Evolutionary conservation across 2,888 invertebrate genomes (phyloP), one percentile per base, ranked within the genome.

Genomic region (Polietes domitor): DNA sequence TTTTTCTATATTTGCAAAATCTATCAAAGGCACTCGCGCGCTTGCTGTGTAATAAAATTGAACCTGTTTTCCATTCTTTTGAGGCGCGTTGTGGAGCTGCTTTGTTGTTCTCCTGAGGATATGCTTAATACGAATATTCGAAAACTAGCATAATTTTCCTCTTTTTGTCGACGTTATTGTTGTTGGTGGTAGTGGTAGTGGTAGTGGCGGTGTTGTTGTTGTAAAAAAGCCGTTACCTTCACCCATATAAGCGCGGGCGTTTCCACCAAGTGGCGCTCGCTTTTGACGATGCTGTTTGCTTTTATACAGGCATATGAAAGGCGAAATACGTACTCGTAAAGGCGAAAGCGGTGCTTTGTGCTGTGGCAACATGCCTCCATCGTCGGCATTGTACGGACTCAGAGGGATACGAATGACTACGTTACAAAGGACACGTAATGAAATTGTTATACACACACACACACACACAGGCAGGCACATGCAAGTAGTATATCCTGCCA

Each of bases 351-450:
- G 10, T 58, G 24, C 58, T 58, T 58, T 58, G 58, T 58, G 15
- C 26, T 58, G 37, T 26, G 24, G 26, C 24, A 58, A 24, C 7
- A 32, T 28, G 63, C 63, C 63, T 63, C 63, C 32, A 63, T 17
- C 63, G 32, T 32, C 32, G 63, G 32, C n/a, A 32, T 63, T 21
- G 24, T 58, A 53, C 17, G 12, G 58, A 26, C 58, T 58, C 32
- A 17, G 63, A 63, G 63, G 63, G 63, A 63, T 63, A 63, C 32
- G 63, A 32, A 32, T 63, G 28, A 63, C 21, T 63, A 63, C 17
- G n/a, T 28, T 63, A 63, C 32, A 63, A 63, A 63, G 63, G 63
- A 63, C 63, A 63, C 63, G 63, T 63, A 63, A 63, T 63, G 63
- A 17, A 63, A 63, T 63, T 63, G 63, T 63, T 63, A 63, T 63